Evolutionary conservation across 2,888 invertebrate species (phyloP), one percentile per base, ranked within the genome.

Genomic region (Pyrrhia umbra): DNA sequence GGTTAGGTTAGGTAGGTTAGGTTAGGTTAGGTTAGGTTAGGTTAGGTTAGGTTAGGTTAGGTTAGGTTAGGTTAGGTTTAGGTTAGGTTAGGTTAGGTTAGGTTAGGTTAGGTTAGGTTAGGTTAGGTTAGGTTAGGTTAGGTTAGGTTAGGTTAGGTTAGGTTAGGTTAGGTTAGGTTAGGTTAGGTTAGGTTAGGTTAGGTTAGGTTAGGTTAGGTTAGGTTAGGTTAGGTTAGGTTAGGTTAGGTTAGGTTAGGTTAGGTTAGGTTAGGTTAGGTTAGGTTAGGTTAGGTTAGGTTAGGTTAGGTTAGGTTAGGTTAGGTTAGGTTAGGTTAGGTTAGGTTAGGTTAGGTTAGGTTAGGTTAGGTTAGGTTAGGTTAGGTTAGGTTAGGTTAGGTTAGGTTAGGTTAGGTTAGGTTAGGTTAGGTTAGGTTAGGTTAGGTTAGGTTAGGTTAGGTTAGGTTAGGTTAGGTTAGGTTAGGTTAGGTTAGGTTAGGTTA

Each of bases 161-260:
- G 69, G 69, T 69, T 69, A 65, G 69, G 69, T 69, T 69, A 69
- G 68, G 69, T 70, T 67, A 63, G 62, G 65, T 66, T 66, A 59
- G 70, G 66, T 69, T 65, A 69, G 69, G 69, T 69, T 69, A 58
- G 66, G 66, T 66, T 65, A 62, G 64, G 60, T 66, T 63, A 63
- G 70, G 70, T 72, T 75, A 72, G 75, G 72, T 76, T 52, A 62
- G 62, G 65, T 64, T 58, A 69, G 69, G 73, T 57, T 76, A 70
- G 79, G 75, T 77, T 79, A 75, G 75, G 73, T 74, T 75, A 75
- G 76, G 79, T 79, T 76, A 75, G n/a, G n/a, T n/a, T n/a, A n/a
- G n/a, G n/a, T n/a, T n/a, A n/a, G n/a, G n/a, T n/a, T n/a, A 80
- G 80, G 80, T 75, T 74, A 71, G 74, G 70, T 75, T 70, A 63